These are phyloP conservation scores for Bicyclus anynana DNA, from an alignment of 1,140 invertebrate species.

Conservation along the genomic window DNA sequence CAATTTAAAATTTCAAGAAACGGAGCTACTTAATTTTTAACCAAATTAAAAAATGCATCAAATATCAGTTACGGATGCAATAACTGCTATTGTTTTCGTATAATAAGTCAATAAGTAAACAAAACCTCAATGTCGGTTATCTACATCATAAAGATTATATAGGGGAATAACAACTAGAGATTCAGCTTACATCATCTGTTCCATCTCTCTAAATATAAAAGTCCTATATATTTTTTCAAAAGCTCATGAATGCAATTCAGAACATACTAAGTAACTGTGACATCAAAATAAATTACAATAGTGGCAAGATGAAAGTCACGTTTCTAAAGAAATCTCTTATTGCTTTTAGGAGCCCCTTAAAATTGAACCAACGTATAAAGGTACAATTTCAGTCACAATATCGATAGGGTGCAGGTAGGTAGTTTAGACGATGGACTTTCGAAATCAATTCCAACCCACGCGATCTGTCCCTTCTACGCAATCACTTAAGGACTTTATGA, in stretches of 20 bases:
- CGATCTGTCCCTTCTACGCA: conserved; percentile 60
- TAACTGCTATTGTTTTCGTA: too few species aligned
- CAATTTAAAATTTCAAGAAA: not conserved
- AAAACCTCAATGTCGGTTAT: too few species aligned
- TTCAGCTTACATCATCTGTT: too few species aligned
- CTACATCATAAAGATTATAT: too few species aligned
- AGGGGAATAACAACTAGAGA: too few species aligned
- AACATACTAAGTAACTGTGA: not conserved
- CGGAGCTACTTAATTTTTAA: too few species aligned
- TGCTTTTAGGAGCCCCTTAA: conserved; percentile 21
- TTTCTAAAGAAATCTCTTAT: not conserved
- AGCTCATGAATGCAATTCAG: not conserved
- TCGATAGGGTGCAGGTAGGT: conserved; percentile 36
- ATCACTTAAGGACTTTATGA: conserved; percentile 76
- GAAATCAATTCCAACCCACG: conserved; percentile 68
- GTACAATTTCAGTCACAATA: conserved; percentile 38
- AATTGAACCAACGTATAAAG: conserved; percentile 30
- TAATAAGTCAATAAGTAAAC: too few species aligned
- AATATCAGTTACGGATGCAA: too few species aligned
- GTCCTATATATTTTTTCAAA: too few species aligned
- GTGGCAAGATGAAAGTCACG: not conserved
- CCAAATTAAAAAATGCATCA: too few species aligned
- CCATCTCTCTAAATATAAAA: too few species aligned
- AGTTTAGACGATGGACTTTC: conserved; percentile 61
- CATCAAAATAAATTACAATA: not conserved